Evolutionary conservation across 2,113 vertebrate species (phyloP).

Genomic region (Monopterus albus): DNA sequence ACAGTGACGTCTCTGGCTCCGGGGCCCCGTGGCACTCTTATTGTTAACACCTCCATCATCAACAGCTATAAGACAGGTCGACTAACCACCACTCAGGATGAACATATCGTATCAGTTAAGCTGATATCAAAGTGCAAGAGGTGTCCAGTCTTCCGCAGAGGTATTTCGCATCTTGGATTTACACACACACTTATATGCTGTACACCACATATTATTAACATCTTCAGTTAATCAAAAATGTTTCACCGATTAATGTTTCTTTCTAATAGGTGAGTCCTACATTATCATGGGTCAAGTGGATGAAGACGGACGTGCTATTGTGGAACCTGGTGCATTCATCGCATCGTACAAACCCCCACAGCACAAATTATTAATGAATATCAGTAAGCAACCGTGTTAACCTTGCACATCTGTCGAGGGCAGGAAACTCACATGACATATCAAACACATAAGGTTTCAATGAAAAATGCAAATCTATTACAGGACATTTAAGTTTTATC

Average conservation of each 20-base stretch:
- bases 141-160: slow-evolving; percentile 83
- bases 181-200: no score
- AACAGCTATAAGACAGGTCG: slow-evolving; percentile 84
- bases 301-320: slow-evolving; percentile 76
- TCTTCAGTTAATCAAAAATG: not conserved
- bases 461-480: slow-evolving; percentile 41
- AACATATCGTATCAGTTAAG: slow-evolving; percentile 79
- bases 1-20: slow-evolving; percentile 79
- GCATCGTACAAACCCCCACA: slow-evolving; percentile 84
- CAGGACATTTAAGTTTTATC: slow-evolving; percentile 40
- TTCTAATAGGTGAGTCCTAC: slow-evolving; percentile 81
- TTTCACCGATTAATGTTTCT: not conserved
- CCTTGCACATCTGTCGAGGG: not conserved
- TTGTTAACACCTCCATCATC: slow-evolving; percentile 77
- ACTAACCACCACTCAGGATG: slow-evolving; percentile 82
- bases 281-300: slow-evolving; percentile 89
- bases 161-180: slow-evolving; percentile 42
- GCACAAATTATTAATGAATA: slow-evolving; percentile 84
- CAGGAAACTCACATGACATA: not conserved
- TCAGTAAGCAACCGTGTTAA: slow-evolving; percentile 84
- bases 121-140: slow-evolving; percentile 86
- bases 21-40: slow-evolving; percentile 75
- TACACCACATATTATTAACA: not conserved
- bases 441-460: slow-evolving; percentile 32
- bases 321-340: slow-evolving; percentile 85